A percentile compares a stretch with the other conserved stretches of the same genome.
phyloP scores from a whole-genome alignment of 2,888 invertebrate species.

The Nomada ruficornis region DNA sequence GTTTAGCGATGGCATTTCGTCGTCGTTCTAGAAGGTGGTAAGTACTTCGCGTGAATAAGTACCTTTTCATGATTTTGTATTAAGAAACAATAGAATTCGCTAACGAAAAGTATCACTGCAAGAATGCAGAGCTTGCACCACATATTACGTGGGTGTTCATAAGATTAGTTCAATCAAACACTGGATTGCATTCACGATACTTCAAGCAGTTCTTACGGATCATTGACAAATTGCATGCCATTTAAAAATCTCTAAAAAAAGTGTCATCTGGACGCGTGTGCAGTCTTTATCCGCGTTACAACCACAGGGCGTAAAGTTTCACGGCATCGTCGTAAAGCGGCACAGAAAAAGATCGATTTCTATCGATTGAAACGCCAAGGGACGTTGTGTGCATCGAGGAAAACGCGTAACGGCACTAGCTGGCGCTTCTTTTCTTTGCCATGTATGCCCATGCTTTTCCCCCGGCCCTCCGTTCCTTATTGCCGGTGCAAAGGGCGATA shows the following conservation, averaged over 20 bases:
- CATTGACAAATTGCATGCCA: neutral
- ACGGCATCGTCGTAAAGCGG: slow-evolving; percentile 52
- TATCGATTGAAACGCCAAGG: slow-evolving; percentile 45
- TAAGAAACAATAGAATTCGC: neutral
- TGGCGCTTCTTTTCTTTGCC: slow-evolving; percentile 30
- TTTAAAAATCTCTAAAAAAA: neutral
- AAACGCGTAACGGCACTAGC: slow-evolving; percentile 6
- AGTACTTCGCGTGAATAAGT: neutral
- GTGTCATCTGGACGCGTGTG: neutral
- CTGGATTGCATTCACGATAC: too few species aligned
- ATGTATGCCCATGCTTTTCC: slow-evolving; percentile 31
- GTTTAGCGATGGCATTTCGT: neutral
- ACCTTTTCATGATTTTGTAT: neutral
- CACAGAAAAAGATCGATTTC: slow-evolving; percentile 41
- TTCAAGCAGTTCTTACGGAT: neutral
- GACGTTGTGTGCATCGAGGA: neutral
- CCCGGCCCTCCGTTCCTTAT: slow-evolving; percentile 66
- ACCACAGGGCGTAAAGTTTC: slow-evolving; percentile 41
- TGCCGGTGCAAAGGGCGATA: slow-evolving; percentile 76
- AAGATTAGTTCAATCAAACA: too few species aligned
- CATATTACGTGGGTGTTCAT: too few species aligned
- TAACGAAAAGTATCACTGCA: too few species aligned
- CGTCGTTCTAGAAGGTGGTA: neutral
- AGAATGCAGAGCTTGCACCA: too few species aligned
- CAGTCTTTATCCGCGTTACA: slow-evolving; percentile 11